Evolutionary conservation across 1,140 invertebrate species (phyloP).

Genomic region (Hydropsyche tenuis): DNA sequence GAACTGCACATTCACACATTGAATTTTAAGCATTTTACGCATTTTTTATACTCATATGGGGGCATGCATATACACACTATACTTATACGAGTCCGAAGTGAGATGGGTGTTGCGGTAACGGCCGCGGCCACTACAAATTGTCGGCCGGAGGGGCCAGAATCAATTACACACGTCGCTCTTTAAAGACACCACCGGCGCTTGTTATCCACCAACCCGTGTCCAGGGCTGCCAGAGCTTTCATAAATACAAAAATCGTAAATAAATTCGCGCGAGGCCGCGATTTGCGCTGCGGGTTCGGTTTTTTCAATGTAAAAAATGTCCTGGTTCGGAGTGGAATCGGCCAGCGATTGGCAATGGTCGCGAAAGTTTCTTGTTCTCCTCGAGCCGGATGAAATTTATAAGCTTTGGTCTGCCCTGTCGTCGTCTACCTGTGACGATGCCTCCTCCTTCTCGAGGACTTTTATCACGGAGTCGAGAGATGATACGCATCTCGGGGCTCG

Average conservation of each 20-base stretch:
- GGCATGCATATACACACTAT: too few species aligned
- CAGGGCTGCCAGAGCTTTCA: slow-evolving; percentile 6
- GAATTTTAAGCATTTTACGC: too few species aligned
- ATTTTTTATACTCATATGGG: too few species aligned
- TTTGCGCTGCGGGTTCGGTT: too few species aligned
- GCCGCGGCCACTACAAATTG: slow-evolving; percentile 35
- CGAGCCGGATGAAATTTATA: slow-evolving; percentile 7
- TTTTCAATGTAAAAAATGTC: too few species aligned
- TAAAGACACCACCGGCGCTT: slow-evolving; percentile 32
- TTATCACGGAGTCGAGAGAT: slow-evolving; percentile 47
- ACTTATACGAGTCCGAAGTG: too few species aligned
- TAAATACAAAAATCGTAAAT: too few species aligned
- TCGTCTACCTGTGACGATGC: slow-evolving; percentile 40
- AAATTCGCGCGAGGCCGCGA: too few species aligned
- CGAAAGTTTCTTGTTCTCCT: too few species aligned
- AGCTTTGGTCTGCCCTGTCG: slow-evolving; percentile 13
- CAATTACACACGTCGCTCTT: slow-evolving; percentile 36
- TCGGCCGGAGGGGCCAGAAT: slow-evolving; percentile 25
- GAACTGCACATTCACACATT: too few species aligned
- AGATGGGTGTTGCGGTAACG: slow-evolving; percentile 20
- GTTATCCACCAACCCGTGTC: slow-evolving; percentile 24
- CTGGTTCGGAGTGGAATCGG: too few species aligned
- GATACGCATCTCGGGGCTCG: slow-evolving; percentile 42
- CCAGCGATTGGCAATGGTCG: too few species aligned
- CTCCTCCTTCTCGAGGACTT: slow-evolving; percentile 41